These are phyloP conservation scores for Portunus trituberculatus DNA, from an alignment of 1,140 invertebrate genomes.

Conservation along the genomic window DNA sequence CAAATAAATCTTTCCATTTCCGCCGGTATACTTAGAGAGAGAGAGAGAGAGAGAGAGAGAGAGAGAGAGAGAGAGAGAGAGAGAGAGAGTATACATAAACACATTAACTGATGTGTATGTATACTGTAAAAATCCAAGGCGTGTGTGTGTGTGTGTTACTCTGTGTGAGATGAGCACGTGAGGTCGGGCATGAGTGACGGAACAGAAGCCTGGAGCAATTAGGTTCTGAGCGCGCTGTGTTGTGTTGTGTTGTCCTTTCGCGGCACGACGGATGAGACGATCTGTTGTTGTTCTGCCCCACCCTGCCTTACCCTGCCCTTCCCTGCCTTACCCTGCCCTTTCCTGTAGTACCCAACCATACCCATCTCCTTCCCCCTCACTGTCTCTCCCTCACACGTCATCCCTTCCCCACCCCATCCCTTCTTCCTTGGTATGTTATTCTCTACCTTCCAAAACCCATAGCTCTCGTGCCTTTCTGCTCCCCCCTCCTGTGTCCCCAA, in stretches of 20 bases:
- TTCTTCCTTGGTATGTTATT: neutral
- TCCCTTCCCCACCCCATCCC: neutral
- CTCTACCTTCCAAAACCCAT: neutral
- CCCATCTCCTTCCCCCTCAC: neutral
- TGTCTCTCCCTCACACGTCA: neutral
- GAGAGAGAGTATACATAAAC: neutral
- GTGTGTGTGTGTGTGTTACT: too few relatives aligned
- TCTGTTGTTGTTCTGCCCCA: neutral
- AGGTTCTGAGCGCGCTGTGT: too few relatives aligned
- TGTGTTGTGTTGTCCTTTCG: too few relatives aligned
- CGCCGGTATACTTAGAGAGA: neutral
- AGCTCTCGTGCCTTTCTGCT: neutral
- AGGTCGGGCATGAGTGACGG: too few relatives aligned
- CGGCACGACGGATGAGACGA: too few relatives aligned
- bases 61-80: too few relatives aligned
- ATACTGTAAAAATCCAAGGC: neutral
- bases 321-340: neutral
- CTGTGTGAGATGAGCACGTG: too few relatives aligned
- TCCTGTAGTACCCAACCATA: neutral
- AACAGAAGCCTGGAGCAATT: too few relatives aligned
- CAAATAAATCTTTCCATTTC: conserved; percentile 46
- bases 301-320: neutral
- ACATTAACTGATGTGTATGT: neutral
- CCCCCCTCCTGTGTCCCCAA: neutral
- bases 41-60: too few relatives aligned